Conservation (phyloP, 2,797 vertebrate genomes). For the Anisognathus igniventris region DNA sequence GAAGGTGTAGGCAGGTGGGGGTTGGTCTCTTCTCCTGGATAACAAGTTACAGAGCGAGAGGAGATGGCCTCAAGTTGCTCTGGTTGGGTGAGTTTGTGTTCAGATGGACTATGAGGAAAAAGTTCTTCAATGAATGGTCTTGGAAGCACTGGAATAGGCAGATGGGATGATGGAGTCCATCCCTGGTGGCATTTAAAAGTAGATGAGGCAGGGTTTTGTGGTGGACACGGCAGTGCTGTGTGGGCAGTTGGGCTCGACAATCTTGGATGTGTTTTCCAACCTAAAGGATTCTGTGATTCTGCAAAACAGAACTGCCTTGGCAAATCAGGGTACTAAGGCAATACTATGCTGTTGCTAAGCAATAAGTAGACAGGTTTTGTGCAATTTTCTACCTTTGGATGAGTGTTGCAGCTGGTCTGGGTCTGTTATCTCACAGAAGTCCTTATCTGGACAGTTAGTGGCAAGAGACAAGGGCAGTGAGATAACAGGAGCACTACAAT, state of each 20-base stretch:
- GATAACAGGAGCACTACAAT: background rate
- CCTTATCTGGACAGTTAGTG: background rate
- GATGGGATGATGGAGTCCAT: background rate
- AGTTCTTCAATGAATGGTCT: background rate
- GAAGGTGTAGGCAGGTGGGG: background rate
- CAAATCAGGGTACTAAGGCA: background rate
- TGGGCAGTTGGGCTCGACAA: fast-evolving
- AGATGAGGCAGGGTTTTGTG: background rate
- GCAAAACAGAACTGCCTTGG: background rate
- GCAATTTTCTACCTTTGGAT: constrained; percentile 14
- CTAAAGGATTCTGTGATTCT: background rate
- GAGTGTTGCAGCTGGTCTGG: background rate
- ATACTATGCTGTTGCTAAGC: constrained; percentile 48
- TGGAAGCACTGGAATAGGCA: background rate
- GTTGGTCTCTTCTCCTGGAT: background rate
- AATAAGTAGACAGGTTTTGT: constrained; percentile 26
- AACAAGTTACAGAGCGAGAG: background rate
- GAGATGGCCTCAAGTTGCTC: background rate
- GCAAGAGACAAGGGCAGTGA: background rate
- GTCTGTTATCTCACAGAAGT: background rate
- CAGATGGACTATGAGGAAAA: background rate
- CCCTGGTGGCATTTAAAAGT: background rate
- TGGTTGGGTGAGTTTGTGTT: background rate
- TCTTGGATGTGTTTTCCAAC: background rate
- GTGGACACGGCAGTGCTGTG: background rate